These are phyloP conservation scores for Drosophila neutralis DNA, from an alignment of 2,888 invertebrate species.

Conservation along the genomic window DNA sequence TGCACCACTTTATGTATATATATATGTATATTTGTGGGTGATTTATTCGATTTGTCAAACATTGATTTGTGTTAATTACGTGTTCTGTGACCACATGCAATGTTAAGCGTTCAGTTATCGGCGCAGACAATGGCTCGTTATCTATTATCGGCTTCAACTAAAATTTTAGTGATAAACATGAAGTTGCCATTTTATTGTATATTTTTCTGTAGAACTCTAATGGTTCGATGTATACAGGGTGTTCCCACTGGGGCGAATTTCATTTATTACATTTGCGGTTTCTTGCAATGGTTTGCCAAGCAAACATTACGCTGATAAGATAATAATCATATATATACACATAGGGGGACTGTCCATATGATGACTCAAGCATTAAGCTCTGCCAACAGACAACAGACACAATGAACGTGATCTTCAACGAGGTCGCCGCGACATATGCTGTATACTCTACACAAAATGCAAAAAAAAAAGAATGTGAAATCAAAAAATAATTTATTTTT, in stretches of 20 bases:
- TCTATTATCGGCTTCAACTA: slow-evolving; percentile 41
- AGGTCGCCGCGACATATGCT: slow-evolving; percentile 26
- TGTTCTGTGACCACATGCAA: slow-evolving; percentile 33
- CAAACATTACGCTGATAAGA: slow-evolving; percentile 47
- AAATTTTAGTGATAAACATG: slow-evolving; percentile 28
- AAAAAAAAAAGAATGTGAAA: not conserved
- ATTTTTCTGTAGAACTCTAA: slow-evolving; percentile 1
- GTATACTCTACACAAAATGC: slow-evolving; percentile 23
- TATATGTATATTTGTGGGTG: not conserved
- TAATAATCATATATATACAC: slow-evolving; percentile 9
- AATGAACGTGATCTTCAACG: slow-evolving; percentile 38
- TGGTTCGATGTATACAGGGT: slow-evolving; percentile 45
- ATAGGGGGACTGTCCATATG: slow-evolving; percentile 28
- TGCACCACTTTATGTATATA: slow-evolving; percentile 9
- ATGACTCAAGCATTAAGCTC: slow-evolving; percentile 39
- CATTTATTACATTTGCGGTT: slow-evolving; percentile 41
- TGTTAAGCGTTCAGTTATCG: slow-evolving; percentile 49
- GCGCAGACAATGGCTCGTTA: slow-evolving; percentile 19
- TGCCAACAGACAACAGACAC: slow-evolving; percentile 15
- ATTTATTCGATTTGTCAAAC: slow-evolving; percentile 38
- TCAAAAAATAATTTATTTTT: slow-evolving; percentile 12
- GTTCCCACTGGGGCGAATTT: slow-evolving; percentile 34
- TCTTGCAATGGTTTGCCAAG: slow-evolving; percentile 14
- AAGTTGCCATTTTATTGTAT: slow-evolving; percentile 1
- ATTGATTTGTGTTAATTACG: slow-evolving; percentile 21